Evolutionary conservation across 23 tunicate genomes (phyloP), one percentile per base, ranked within the genome.

Genomic region (Aplidium turbinatum): DNA sequence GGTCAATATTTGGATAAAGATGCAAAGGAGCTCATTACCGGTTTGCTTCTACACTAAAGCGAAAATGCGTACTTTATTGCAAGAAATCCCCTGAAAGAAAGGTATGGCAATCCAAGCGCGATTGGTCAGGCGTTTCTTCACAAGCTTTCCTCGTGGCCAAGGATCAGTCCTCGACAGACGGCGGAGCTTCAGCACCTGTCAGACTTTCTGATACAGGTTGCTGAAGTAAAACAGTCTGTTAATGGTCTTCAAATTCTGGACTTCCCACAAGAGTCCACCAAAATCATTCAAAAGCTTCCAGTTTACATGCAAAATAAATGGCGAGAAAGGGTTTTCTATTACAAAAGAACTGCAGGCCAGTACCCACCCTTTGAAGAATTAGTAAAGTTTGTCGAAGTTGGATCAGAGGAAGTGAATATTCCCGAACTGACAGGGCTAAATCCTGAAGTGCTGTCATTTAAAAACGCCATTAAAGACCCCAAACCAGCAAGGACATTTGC

Each of bases 21-120:
- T 18, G 66, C 68, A 3, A 66, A 26, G 28, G 32, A 66, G 5
- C 29, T 71, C 18, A 36, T 71, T 2, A 16, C 24, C 2, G 62
- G 77, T 21, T 36, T 47, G 34, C 47, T 71, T 4, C 68, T 71
- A 3, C 29, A 32, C 9, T 65, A 71, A 71, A 19, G 27, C 36
- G 77, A 71, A 50, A 65, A 71, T 5, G 77, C 77, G 4, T 71
- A 71, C 62, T 19, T 26, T 9, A 19, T 11, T 18, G 77, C 77
- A 71, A 71, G 62, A 29, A 35, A 36, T 19, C 28, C 29, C n/a
- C 62, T 71, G 35, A 32, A 36, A 50, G 20, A 26, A 51, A 20
- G 77, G 7, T 71, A 51, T 71, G 77, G 77, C 3, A 51, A 51
- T 29, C 39, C 38, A 19, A 71, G 62, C 28, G 22, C 26, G n/a